Percentiles rank a stretch among this genome's conserved stretches.
These are phyloP conservation scores for Nesoenas mayeri DNA, from an alignment of 2,113 vertebrate species.

Conservation along the genomic window DNA sequence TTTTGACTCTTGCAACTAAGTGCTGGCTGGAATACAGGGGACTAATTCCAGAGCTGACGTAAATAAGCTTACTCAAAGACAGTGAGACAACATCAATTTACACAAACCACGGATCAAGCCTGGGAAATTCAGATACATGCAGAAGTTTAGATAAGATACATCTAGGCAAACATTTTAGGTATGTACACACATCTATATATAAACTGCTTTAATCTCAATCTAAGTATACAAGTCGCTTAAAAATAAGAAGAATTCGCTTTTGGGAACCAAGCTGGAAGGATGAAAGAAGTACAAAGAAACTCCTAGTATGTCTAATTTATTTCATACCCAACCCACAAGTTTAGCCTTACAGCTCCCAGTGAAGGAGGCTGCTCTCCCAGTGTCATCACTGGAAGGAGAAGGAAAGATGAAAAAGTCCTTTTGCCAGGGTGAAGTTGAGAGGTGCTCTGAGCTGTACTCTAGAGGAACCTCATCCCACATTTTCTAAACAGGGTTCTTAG, in stretches of 20 bases:
- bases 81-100: slow-evolving; percentile 36
- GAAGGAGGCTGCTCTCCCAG: not conserved
- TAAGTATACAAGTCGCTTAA: not conserved
- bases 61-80: slow-evolving; percentile 54
- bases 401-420: not conserved
- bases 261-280: not conserved
- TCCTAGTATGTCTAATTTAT: not conserved
- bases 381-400: not conserved
- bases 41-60: slow-evolving; percentile 53
- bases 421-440: not conserved
- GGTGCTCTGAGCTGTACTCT: not conserved
- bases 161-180: slow-evolving; percentile 43
- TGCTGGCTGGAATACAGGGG: slow-evolving; percentile 26
- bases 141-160: slow-evolving; percentile 62
- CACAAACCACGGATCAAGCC: slow-evolving; percentile 17
- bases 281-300: not conserved
- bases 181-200: slow-evolving; percentile 62
- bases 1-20: slow-evolving; percentile 46
- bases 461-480: not conserved
- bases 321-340: not conserved
- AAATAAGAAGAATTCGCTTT: not conserved
- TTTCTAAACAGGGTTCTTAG: not conserved
- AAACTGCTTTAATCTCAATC: slow-evolving; percentile 24
- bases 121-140: slow-evolving; percentile 39
- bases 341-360: not conserved